phyloP scores from a whole-genome alignment of 2,888 invertebrate species.

The Argyresthia goedartella region DNA sequence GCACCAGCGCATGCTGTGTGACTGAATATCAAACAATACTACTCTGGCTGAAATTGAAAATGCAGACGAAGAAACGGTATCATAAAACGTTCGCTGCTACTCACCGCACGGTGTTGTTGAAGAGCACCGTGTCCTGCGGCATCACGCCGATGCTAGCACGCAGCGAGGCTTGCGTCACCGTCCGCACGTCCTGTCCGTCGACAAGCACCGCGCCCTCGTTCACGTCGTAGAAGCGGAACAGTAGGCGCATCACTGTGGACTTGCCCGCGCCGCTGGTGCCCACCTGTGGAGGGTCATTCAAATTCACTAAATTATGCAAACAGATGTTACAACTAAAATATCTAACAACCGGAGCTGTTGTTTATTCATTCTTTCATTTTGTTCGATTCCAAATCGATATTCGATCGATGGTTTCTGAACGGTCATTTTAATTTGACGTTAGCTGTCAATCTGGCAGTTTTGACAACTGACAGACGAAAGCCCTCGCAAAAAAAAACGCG shows the following conservation, averaged over 20 bases:
- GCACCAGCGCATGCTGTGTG: too few relatives aligned
- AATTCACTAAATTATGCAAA: background rate
- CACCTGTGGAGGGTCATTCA: conserved; percentile 73
- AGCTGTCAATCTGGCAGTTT: too few relatives aligned
- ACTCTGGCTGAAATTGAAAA: too few relatives aligned
- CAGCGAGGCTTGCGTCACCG: conserved; percentile 87
- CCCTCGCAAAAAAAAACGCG: too few relatives aligned
- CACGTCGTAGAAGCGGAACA: conserved; percentile 98
- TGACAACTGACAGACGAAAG: too few relatives aligned
- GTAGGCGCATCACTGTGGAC: conserved; percentile 93
- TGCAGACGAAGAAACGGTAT: background rate
- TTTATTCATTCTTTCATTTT: too few relatives aligned
- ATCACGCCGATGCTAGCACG: conserved; percentile 92
- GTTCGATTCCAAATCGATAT: too few relatives aligned
- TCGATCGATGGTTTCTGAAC: too few relatives aligned
- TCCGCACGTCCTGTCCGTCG: conserved; percentile 90
- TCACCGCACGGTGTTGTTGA: conserved; percentile 90
- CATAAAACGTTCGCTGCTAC: conserved; percentile 11
- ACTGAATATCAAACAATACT: too few relatives aligned
- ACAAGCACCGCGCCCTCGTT: conserved; percentile 87
- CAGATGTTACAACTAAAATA: too few relatives aligned
- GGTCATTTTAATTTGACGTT: too few relatives aligned
- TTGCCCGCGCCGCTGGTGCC: conserved; percentile 95
- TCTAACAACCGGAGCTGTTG: too few relatives aligned
- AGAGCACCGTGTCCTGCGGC: conserved; percentile 96